These are phyloP conservation scores for Nanger granti DNA, from an alignment of 2,113 vertebrate genomes.

Conservation along the genomic window DNA sequence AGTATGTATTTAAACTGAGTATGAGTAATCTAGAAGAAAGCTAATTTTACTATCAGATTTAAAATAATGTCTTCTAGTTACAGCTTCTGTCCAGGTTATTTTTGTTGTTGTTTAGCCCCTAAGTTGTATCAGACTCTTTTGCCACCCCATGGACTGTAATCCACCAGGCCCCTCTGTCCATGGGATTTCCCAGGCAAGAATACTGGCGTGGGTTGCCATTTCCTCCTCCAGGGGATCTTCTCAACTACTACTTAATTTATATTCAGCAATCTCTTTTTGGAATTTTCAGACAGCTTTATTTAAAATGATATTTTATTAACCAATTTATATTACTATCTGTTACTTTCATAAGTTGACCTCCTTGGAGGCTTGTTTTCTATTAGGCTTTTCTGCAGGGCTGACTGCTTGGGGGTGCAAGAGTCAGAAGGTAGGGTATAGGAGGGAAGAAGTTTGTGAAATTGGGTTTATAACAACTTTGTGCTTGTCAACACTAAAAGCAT, in stretches of 20 bases:
- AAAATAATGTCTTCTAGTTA: background rate
- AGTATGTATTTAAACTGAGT: background rate
- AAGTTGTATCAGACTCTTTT: background rate
- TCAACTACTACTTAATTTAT: background rate
- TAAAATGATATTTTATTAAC: background rate
- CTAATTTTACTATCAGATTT: slow-evolving; percentile 12
- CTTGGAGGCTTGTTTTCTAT: background rate
- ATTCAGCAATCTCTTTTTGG: background rate
- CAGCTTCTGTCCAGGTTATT: background rate
- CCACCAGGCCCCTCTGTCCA: background rate
- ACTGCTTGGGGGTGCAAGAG: background rate
- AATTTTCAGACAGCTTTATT: slow-evolving; percentile 6
- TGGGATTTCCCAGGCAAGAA: background rate
- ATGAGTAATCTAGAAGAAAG: slow-evolving; percentile 1
- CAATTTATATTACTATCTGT: background rate
- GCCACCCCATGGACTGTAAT: background rate
- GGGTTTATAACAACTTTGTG: background rate
- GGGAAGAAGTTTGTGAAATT: background rate
- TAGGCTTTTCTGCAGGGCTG: background rate
- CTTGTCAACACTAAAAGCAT: background rate
- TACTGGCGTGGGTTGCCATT: background rate
- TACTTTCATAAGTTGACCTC: background rate
- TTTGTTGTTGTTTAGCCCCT: background rate
- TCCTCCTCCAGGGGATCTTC: background rate
- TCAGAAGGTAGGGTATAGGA: background rate